Evolutionary conservation across 2,797 vertebrate genomes (phyloP), one percentile per base, ranked within the genome.

Genomic region (Hoplostethus mediterraneus): DNA sequence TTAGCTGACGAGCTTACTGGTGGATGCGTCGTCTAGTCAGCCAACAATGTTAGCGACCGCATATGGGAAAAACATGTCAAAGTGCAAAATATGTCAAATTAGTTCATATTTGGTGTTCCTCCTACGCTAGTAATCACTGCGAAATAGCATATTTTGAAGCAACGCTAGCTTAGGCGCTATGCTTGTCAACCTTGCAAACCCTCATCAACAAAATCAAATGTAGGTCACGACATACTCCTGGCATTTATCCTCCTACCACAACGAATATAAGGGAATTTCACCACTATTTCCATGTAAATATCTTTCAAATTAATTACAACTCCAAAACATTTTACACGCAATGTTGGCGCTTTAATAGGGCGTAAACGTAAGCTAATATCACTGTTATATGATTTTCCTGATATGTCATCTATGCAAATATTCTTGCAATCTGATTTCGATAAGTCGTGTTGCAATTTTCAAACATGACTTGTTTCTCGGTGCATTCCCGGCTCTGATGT

Each of bases 81-180:
- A 45, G 44, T 63, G 33, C 36, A 10, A 2, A 2, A 1, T n/a
- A 25, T 58, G 36, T 7, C 3, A 3, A 17, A 45, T 38, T 3
- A 16, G 2, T 13, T 2, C 11, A 10, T 38, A 11, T 38, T 17
- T 42, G 40, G 8, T 28, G n/a, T 60, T 30, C 13, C 3, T 13
- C 49, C 2, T 16, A 73, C 60, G 66, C 75, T 69, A 0, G 14
- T 54, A 60, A 53, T 63, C 55, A 33, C 40, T 73, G 44, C 4
- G 13, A 63, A 77, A 69, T 78, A 68, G 61, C 47, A 28, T 11
- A 52, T 55, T 61, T 42, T 63, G 57, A 45, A 69, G 56, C 21
- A 40, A 4, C 54, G 21, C 14, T 14, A 14, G 44, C 13, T 42
- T 40, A n/a, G 25, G 6, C 3, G 0, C 4, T 17, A 2, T 38